phyloP scores from a whole-genome alignment of 2,797 vertebrate species.

The Ptychadena robeensis region DNA sequence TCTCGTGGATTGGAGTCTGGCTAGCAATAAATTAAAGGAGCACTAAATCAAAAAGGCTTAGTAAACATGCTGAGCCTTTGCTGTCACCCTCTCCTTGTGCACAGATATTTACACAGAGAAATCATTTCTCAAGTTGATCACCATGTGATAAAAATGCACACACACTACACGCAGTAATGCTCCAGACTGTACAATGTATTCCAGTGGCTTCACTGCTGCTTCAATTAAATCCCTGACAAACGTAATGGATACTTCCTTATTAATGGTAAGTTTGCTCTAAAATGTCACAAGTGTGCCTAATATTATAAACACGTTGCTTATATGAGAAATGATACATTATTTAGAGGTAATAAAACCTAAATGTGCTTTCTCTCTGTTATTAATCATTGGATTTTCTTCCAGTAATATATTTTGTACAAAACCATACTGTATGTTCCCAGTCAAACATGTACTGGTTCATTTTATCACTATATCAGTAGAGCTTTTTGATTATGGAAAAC shows the following conservation, averaged over 20 bases:
- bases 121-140: slow-evolving; percentile 26
- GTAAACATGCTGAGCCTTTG: neutral
- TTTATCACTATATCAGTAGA: neutral
- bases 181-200: slow-evolving; percentile 7
- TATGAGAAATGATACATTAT: neutral
- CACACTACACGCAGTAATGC: neutral
- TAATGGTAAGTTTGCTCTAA: neutral
- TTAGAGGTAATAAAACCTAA: slow-evolving; percentile 14
- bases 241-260: neutral
- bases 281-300: slow-evolving; percentile 2
- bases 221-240: slow-evolving; percentile 1
- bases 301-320: neutral
- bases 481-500: neutral
- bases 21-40: slow-evolving; percentile 34
- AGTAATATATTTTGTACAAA: neutral
- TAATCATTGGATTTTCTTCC: neutral
- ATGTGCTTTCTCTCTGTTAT: neutral
- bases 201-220: neutral
- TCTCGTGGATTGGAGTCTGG: slow-evolving; percentile 29
- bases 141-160: slow-evolving; percentile 23
- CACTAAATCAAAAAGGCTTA: slow-evolving; percentile 34
- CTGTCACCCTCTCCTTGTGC: neutral
- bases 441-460: neutral
- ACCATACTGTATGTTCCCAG: neutral
- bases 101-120: slow-evolving; percentile 20